These are phyloP conservation scores for Tortricodes alternella DNA, from an alignment of 2,888 invertebrate species.

Conservation along the genomic window DNA sequence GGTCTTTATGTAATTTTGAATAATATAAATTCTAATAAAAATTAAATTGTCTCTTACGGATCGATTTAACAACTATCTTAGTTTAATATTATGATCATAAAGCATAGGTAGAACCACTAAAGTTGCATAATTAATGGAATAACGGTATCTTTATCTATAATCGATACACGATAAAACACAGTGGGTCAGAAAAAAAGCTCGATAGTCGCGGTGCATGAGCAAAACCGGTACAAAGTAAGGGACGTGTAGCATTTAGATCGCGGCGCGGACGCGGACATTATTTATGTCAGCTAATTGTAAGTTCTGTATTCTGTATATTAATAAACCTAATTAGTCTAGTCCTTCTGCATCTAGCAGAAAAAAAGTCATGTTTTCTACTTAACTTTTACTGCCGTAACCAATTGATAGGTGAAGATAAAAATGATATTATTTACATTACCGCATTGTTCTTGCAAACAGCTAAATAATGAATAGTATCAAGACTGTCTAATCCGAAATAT, in stretches of 20 bases:
- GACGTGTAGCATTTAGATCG: constrained; percentile 53
- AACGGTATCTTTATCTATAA: constrained; percentile 11
- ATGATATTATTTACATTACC: constrained; percentile 50
- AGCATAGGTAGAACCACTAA: background rate
- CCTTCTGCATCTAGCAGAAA: constrained; percentile 41
- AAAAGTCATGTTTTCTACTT: constrained; percentile 38
- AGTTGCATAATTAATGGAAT: constrained; percentile 1
- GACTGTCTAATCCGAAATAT: constrained; percentile 52
- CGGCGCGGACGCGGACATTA: constrained; percentile 41
- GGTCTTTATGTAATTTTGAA: too few relatives aligned
- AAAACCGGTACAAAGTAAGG: constrained; percentile 39
- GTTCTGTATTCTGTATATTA: constrained; percentile 48
- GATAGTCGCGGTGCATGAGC: constrained; percentile 27
- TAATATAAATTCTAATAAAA: too few relatives aligned
- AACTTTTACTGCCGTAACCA: constrained; percentile 45
- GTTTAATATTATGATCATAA: too few relatives aligned
- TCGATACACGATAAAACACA: constrained; percentile 21
- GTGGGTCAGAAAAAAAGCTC: constrained; percentile 22
- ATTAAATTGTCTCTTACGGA: too few relatives aligned
- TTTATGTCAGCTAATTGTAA: constrained; percentile 47
- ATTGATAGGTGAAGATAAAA: constrained; percentile 57
- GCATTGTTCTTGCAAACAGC: too few relatives aligned
- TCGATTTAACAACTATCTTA: too few relatives aligned
- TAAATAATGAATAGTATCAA: constrained; percentile 60
- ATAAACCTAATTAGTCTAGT: constrained; percentile 57